These are phyloP conservation scores for Temnothorax unifasciatus DNA, from an alignment of 2,888 invertebrate genomes.

Conservation along the genomic window DNA sequence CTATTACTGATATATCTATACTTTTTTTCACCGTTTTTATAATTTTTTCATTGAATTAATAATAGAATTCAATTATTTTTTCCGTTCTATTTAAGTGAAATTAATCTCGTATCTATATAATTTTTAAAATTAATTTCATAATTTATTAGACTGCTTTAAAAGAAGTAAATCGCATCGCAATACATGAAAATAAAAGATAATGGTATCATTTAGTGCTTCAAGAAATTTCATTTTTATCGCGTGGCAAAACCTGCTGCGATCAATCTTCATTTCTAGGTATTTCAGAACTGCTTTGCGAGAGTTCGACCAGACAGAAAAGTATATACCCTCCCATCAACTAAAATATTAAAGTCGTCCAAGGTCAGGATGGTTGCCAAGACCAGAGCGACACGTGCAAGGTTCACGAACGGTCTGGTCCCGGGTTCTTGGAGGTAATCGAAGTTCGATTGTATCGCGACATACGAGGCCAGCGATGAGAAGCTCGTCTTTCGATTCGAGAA, in stretches of 20 bases:
- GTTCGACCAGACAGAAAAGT: constrained; percentile 9
- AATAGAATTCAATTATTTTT: neutral
- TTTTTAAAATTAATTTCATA: neutral
- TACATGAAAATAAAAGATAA: neutral
- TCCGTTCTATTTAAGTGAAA: neutral
- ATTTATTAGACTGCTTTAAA: neutral
- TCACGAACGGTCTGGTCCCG: constrained; percentile 10
- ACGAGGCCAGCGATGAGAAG: constrained; percentile 5
- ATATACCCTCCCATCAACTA: neutral
- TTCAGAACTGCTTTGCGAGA: neutral
- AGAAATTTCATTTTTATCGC: neutral
- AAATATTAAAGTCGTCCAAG: constrained; percentile 49
- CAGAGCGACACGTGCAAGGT: constrained; percentile 43
- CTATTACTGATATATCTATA: too few relatives aligned
- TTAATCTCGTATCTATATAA: neutral
- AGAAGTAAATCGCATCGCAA: neutral
- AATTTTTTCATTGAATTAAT: neutral
- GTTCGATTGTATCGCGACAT: constrained; percentile 31
- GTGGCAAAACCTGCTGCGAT: neutral
- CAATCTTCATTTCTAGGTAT: constrained; percentile 20
- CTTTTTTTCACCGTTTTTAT: neutral
- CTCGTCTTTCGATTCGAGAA: constrained; percentile 19
- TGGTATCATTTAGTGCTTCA: neutral
- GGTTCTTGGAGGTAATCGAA: constrained; percentile 27
- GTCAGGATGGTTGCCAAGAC: constrained; percentile 41